These are phyloP conservation scores for Seira ritae DNA, from an alignment of 2,888 invertebrate species.

Conservation along the genomic window DNA sequence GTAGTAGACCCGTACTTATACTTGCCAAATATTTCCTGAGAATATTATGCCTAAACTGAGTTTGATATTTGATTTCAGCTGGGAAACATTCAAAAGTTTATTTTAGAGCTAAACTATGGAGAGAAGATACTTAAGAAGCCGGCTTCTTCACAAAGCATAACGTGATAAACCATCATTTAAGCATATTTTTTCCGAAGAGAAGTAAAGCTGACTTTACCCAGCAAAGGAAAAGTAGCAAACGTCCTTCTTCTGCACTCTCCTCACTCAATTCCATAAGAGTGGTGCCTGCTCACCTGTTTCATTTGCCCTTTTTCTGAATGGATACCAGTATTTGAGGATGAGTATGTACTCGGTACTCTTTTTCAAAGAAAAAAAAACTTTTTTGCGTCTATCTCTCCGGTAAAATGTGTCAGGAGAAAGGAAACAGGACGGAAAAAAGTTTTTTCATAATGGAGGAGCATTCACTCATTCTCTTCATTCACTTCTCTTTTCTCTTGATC, in stretches of 20 bases:
- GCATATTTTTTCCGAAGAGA: background rate
- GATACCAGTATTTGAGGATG: background rate
- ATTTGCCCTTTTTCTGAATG: background rate
- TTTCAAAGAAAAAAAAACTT: background rate
- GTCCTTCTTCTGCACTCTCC: too few species aligned
- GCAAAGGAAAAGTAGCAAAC: too few species aligned
- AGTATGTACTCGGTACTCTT: background rate
- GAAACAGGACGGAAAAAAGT: conserved; percentile 21
- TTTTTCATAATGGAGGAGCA: conserved; percentile 31
- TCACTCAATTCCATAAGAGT: background rate
- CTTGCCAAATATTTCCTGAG: too few species aligned
- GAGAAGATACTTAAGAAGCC: too few species aligned
- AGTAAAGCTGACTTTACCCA: too few species aligned
- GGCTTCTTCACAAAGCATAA: background rate
- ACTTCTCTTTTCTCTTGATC: background rate
- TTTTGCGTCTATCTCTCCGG: background rate
- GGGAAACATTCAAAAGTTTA: too few species aligned
- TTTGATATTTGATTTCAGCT: too few species aligned
- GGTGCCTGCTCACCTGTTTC: conserved; percentile 1
- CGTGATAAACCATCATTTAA: conserved; percentile 14
- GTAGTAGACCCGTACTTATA: too few species aligned
- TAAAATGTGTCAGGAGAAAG: conserved; percentile 19
- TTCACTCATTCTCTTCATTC: conserved; percentile 27
- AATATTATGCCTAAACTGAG: too few species aligned
- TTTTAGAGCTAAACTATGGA: too few species aligned